These are phyloP conservation scores for Cydia strobilella DNA, from an alignment of 1,140 invertebrate genomes.

Conservation along the genomic window DNA sequence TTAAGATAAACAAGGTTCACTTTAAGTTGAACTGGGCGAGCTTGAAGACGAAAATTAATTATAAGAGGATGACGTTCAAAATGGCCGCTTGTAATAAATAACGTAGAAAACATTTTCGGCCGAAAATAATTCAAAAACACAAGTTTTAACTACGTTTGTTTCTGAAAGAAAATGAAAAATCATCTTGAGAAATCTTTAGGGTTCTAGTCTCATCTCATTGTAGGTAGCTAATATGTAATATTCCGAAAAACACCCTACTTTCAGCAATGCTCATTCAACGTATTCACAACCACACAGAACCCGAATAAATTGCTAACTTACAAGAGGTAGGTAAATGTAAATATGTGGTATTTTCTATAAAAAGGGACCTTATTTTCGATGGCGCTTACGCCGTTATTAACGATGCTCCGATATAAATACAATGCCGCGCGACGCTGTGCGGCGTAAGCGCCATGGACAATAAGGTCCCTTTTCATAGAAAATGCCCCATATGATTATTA, in stretches of 20 bases:
- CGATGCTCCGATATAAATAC: too few relatives aligned
- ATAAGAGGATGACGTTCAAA: background rate
- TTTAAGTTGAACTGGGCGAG: background rate
- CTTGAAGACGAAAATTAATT: constrained; percentile 16
- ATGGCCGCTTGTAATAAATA: background rate
- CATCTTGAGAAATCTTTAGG: background rate
- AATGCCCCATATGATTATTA: too few relatives aligned
- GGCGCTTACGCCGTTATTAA: too few relatives aligned
- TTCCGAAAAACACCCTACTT: background rate
- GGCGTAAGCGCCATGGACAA: too few relatives aligned
- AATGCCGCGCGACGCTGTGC: too few relatives aligned
- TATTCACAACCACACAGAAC: background rate
- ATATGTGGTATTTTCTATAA: too few relatives aligned
- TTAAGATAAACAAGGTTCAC: too few relatives aligned
- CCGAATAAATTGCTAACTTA: background rate
- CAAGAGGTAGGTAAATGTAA: background rate
- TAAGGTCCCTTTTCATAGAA: too few relatives aligned
- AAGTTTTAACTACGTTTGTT: background rate
- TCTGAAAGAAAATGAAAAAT: background rate
- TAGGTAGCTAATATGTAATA: background rate
- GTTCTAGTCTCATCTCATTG: too few relatives aligned
- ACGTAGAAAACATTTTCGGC: background rate
- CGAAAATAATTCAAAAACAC: background rate
- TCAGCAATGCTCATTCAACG: background rate
- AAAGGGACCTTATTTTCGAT: too few relatives aligned